Percentiles rank a stretch among this genome's conserved stretches.
Conservation (phyloP, 2,888 invertebrate species). For the Hypomecis atomaria region DNA sequence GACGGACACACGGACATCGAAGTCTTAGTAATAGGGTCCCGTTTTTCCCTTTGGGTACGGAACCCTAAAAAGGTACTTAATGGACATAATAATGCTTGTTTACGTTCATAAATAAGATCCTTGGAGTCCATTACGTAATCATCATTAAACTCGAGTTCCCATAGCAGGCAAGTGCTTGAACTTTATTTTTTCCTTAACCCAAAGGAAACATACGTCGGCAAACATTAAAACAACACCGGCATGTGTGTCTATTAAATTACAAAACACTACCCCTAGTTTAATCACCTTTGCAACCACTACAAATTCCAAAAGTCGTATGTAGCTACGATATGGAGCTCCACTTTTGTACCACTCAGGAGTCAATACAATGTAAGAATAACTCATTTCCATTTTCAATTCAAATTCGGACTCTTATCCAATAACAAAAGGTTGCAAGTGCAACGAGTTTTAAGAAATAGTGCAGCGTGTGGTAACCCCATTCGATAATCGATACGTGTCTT, state of each 20-base stretch:
- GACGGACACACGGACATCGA: no score
- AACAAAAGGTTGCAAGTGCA: conserved; percentile 14
- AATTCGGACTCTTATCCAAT: conserved; percentile 10
- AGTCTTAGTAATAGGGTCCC: no score
- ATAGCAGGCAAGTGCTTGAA: conserved; percentile 23
- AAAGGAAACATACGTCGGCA: conserved; percentile 37
- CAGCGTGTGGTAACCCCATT: neutral
- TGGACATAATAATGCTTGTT: neutral
- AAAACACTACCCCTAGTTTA: conserved; percentile 36
- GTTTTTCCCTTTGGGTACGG: no score
- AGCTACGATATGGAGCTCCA: conserved; percentile 4
- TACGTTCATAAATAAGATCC: neutral
- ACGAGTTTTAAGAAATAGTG: conserved; percentile 13
- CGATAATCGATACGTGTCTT: neutral
- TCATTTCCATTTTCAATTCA: conserved; percentile 10
- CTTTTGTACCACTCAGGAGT: conserved; percentile 23
- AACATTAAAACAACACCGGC: conserved; percentile 40
- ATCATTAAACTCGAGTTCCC: neutral
- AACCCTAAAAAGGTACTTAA: neutral
- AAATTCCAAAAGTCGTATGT: conserved; percentile 33
- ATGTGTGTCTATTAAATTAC: conserved; percentile 31
- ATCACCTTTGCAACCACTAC: conserved; percentile 39
- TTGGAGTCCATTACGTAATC: neutral
- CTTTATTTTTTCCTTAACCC: conserved; percentile 16
- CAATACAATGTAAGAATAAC: neutral